phyloP scores from a whole-genome alignment of 2,888 invertebrate genomes.

The Trypoxylon attenuatum region DNA sequence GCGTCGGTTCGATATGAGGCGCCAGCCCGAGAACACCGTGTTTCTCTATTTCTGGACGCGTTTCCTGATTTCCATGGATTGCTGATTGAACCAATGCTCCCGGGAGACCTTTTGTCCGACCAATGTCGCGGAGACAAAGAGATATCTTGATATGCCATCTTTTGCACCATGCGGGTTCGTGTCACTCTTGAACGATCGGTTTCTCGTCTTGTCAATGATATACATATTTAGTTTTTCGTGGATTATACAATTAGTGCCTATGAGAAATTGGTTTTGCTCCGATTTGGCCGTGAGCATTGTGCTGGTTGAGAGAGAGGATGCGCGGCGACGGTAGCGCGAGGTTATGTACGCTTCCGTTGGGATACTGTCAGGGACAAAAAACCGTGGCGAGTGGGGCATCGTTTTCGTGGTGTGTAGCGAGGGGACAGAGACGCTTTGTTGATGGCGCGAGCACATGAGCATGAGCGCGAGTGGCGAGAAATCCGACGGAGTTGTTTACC shows the following conservation, averaged over 20 bases:
- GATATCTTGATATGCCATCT: too few species aligned
- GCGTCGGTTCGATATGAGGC: constrained; percentile 55
- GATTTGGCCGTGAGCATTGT: too few species aligned
- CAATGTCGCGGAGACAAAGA: too few species aligned
- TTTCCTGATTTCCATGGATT: constrained; percentile 15
- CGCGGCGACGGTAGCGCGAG: too few species aligned
- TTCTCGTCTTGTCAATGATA: constrained; percentile 7
- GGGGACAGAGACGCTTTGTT: not conserved
- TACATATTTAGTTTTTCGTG: constrained; percentile 7
- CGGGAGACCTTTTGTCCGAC: too few species aligned
- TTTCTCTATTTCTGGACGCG: constrained; percentile 27
- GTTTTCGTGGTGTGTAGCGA: constrained; percentile 17
- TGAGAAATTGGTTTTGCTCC: too few species aligned
- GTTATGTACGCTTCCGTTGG: constrained; percentile 40
- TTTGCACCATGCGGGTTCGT: too few species aligned
- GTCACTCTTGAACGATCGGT: not conserved
- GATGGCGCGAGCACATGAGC: not conserved
- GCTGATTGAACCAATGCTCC: too few species aligned
- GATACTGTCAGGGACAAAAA: constrained; percentile 2
- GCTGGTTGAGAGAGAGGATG: too few species aligned
- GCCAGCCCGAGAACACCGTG: constrained; percentile 35
- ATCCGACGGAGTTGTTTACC: constrained; percentile 7
- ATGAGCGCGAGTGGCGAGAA: not conserved
- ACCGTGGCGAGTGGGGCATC: not conserved
- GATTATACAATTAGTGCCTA: not conserved